A percentile compares a stretch with the other conserved stretches of the same genome.
Evolutionary conservation across 2,888 invertebrate species (phyloP).

Genomic region (Microctonus aethiopoides): DNA sequence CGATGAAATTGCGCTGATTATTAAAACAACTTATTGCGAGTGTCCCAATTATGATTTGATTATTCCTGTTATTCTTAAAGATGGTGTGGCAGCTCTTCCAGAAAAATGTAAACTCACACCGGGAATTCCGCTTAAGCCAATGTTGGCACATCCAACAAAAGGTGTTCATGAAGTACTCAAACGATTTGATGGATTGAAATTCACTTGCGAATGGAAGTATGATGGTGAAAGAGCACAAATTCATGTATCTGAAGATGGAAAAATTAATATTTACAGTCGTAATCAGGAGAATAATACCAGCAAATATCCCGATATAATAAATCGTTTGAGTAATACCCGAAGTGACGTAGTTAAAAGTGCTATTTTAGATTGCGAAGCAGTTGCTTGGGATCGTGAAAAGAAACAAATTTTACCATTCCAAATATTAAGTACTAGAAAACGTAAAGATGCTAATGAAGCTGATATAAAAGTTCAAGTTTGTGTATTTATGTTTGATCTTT

Average conservation of each 20-base stretch:
- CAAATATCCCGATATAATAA: conserved; percentile 96
- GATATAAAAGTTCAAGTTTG: conserved; percentile 92
- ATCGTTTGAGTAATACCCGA: conserved; percentile 74
- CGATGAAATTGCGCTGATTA: conserved; percentile 78
- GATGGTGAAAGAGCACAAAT: conserved; percentile 99
- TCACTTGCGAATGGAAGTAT: conserved; percentile 99
- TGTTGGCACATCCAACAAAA: conserved; percentile 98
- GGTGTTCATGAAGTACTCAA: conserved; percentile 90
- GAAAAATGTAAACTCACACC: conserved; percentile 87
- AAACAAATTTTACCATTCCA: conserved; percentile 97
- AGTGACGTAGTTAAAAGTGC: conserved; percentile 77
- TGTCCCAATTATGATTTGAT: conserved; percentile 94
- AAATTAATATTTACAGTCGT: conserved; percentile 88
- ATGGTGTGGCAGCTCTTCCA: conserved; percentile 81
- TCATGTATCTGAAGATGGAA: conserved; percentile 76
- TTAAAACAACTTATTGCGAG: conserved; percentile 96
- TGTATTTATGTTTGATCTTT: conserved; percentile 95
- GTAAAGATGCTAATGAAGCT: conserved; percentile 84
- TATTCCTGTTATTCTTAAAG: conserved; percentile 79
- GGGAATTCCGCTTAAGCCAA: conserved; percentile 95
- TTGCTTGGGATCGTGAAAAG: conserved; percentile 91
- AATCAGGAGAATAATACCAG: conserved; percentile 95
- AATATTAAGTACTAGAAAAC: conserved; percentile 92
- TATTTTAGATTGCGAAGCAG: conserved; percentile 96
- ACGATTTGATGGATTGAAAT: conserved; percentile 81